Percentiles rank a stretch among this genome's conserved stretches.
These are phyloP conservation scores for Acyrthosiphon pisum DNA, from an alignment of 1,140 invertebrate species.

Conservation along the genomic window DNA sequence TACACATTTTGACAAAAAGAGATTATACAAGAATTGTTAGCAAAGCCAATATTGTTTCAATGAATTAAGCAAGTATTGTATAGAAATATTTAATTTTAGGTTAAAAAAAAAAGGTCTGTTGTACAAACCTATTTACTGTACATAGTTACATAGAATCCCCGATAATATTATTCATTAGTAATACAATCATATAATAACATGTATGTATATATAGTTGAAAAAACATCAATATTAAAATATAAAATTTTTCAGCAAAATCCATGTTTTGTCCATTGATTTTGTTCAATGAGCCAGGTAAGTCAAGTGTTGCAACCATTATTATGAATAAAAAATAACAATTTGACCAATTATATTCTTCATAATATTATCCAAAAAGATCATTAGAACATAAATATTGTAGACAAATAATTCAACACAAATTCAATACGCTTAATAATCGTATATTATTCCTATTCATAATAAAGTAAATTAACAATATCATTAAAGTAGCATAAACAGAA, in stretches of 20 bases:
- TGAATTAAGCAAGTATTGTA: not conserved
- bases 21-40: not conserved
- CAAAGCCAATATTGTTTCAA: not conserved
- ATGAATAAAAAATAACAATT: not conserved
- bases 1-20: not conserved
- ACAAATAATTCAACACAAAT: not conserved
- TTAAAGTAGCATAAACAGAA: constrained; percentile 35
- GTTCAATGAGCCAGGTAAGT: not conserved
- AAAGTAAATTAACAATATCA: constrained; percentile 29
- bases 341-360: not conserved
- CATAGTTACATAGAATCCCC: not conserved
- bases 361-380: not conserved
- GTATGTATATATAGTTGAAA: not conserved
- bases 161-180: too few relatives aligned
- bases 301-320: not conserved
- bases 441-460: constrained; percentile 21
- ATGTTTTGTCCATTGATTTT: not conserved
- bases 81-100: not conserved
- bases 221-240: not conserved
- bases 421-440: constrained; percentile 22
- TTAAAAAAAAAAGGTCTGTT: not conserved
- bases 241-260: not conserved
- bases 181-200: too few relatives aligned
- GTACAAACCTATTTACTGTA: not conserved
- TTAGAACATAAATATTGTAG: not conserved